These are phyloP conservation scores for Calliopum simillimum DNA, from an alignment of 2,888 invertebrate genomes.

Conservation along the genomic window DNA sequence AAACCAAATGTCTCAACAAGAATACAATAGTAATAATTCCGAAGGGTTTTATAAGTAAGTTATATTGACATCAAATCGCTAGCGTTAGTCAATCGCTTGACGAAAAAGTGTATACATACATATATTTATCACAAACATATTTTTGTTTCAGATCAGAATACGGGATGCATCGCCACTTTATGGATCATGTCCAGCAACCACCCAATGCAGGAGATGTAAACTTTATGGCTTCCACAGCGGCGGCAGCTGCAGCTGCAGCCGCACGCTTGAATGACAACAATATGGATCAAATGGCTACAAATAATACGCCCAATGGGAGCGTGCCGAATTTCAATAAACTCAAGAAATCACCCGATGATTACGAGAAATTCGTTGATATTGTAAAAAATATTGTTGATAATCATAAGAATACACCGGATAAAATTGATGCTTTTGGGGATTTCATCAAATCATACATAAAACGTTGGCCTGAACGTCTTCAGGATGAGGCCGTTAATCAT, in stretches of 20 bases:
- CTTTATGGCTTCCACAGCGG: constrained; percentile 64
- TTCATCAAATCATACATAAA: constrained; percentile 64
- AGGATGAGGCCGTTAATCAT: constrained; percentile 65
- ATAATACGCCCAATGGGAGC: constrained; percentile 56
- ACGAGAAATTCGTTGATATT: constrained; percentile 65
- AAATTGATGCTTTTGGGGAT: constrained; percentile 64
- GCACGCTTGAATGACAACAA: constrained; percentile 62
- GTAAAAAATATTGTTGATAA: constrained; percentile 66
- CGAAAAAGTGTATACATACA: background rate
- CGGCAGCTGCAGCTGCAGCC: constrained; percentile 63
- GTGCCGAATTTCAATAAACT: constrained; percentile 58
- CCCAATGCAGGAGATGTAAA: constrained; percentile 63
- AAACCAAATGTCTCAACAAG: constrained; percentile 67
- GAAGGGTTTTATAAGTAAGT: constrained; percentile 65
- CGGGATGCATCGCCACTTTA: constrained; percentile 66
- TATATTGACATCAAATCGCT: background rate
- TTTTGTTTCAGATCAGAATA: constrained; percentile 59
- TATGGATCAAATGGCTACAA: constrained; percentile 58
- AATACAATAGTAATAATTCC: constrained; percentile 65
- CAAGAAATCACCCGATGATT: constrained; percentile 59
- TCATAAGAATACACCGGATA: constrained; percentile 63
- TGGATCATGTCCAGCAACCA: constrained; percentile 64
- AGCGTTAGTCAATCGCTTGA: too few species aligned
- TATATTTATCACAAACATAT: background rate
- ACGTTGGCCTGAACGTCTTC: constrained; percentile 65